Base-by-base conservation (phyloP, 92 coral and sea anemone species). In the Epizoanthus rinbou region DNA sequence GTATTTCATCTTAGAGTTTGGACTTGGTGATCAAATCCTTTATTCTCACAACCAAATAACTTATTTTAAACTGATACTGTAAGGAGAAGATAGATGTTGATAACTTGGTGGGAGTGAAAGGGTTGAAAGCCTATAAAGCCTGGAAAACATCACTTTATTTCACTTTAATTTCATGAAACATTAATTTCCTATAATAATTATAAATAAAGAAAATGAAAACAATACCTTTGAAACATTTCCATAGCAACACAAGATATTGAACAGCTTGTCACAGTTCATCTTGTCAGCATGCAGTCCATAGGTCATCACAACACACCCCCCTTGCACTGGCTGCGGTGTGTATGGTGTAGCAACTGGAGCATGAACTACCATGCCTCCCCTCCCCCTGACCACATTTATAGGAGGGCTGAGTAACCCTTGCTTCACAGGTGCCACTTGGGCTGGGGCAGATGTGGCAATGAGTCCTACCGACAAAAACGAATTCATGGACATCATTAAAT, bases 381-480 rank as follows among this genome's bases (percentile, higher is more conserved):
- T 81, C 60, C 93, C 82, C 39, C 81, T 80, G 13, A 62, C 75
- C 0, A 85, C 35, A 21, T 43, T 63, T 22, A 78, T 69, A 18
- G 99, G 99, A 17, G 94, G 99, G 35, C 94, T 96, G 9, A 96
- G 94, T 0, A 96, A 91, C 69, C 99, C 99, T 80, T 92, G 98
- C 31, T 93, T 93, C 19, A 63, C 90, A 72, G 7, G 81, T 45
- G 50, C 80, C 47, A 31, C 80, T 71, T 4, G 76, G 80, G 47
- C 81, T 35, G 56, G 71, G 14, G 28, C 88, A 84, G 73, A 18
- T 22, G 82, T 35, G 0, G 71, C 19, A 22, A 25, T 3, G 13
- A 75, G 31, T 67, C 81, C 81, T 75, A 37, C 57, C 33, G 60
- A 75, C 19, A 58, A 35, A 33, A 16, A 1, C 1, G n/a, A 6